Base-by-base conservation (phyloP, 2,797 vertebrate species). In the Anolis apletophallus region DNA sequence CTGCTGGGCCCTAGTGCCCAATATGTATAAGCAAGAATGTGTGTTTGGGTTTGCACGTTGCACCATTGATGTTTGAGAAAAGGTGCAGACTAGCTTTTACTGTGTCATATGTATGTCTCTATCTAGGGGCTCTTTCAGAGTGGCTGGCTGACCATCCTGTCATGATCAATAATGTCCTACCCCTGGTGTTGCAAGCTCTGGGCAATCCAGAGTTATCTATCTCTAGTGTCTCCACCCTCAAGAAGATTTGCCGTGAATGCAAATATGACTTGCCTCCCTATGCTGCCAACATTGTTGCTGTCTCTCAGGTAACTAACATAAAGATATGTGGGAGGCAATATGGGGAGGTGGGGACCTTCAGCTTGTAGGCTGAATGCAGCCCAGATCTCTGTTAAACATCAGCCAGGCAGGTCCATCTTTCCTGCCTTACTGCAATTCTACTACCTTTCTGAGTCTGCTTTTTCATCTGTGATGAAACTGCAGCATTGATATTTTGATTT, bases 231-330 rank as follows among this genome's bases (percentile, higher is more conserved):
- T 99, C 99, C 72, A 99, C 99, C 0, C 97, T 99, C 64, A 99
- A 99, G 95, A 99, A 99, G 95, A 99, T 99, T 93, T 99, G 99
- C 93, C 96, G 99, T 88, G 99, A 99, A 93, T 99, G 99, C 96
- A 99, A 99, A 95, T 98, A 98, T 0, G 99, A 99, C 96, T 97
- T 99, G 93, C 98, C 98, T 0, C 98, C 98, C 14, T 99, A 99
- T 6, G 99, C 99, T 67, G 97, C 97, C 92, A 99, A 99, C 96
- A 99, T 99, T 6, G 98, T 99, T 1, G 99, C 99, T 1, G 98
- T 99, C 85, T 99, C 99, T 26, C 99, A 99, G 98, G 99, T 99
- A 96, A 75, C 92, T 64, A 16, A 87, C 73, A 73, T 36, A 61
- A 77, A 34, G n/a, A 57, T 76, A 55, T 67, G 11, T 71, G 36